Conservation (phyloP, 2,797 vertebrate species). For the Oreortyx pictus region DNA sequence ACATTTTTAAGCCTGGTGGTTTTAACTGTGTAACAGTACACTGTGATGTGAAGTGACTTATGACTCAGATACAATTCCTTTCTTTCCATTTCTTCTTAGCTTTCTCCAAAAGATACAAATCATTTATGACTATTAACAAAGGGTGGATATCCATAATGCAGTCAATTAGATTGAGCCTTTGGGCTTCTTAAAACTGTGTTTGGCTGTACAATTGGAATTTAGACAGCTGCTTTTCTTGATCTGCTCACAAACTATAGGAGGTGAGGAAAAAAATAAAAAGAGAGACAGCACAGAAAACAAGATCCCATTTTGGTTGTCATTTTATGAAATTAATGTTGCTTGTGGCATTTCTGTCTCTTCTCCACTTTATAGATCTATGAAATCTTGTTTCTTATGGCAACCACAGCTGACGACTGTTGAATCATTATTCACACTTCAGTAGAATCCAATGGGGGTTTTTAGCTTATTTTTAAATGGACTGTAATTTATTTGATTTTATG, state of each 20-base stretch:
- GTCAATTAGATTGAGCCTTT: conserved; percentile 20
- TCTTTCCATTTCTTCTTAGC: conserved; percentile 12
- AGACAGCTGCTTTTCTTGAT: conserved; percentile 22
- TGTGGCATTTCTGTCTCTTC: conserved; percentile 43
- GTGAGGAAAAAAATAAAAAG: background rate
- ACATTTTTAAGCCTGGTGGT: background rate
- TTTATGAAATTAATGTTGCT: conserved; percentile 41
- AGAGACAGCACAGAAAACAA: background rate
- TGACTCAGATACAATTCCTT: conserved; percentile 15
- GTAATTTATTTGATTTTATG: conserved; percentile 67
- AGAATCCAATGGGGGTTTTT: conserved; percentile 30
- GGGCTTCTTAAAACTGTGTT: conserved; percentile 28
- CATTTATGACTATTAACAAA: conserved; percentile 48
- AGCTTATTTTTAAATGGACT: conserved; percentile 63
- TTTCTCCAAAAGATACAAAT: conserved; percentile 36
- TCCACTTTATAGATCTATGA: conserved; percentile 38
- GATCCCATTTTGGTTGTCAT: conserved; percentile 5
- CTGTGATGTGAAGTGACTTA: conserved; percentile 1
- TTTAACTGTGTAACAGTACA: background rate
- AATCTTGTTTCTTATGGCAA: conserved; percentile 67
- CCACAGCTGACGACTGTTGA: conserved; percentile 47
- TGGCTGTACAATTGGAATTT: conserved; percentile 15
- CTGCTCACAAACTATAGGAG: background rate
- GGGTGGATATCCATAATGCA: background rate
- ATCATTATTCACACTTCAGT: conserved; percentile 66